Base-by-base conservation (phyloP, 2,888 invertebrate species). In the Pristionchus maxplancki region DNA sequence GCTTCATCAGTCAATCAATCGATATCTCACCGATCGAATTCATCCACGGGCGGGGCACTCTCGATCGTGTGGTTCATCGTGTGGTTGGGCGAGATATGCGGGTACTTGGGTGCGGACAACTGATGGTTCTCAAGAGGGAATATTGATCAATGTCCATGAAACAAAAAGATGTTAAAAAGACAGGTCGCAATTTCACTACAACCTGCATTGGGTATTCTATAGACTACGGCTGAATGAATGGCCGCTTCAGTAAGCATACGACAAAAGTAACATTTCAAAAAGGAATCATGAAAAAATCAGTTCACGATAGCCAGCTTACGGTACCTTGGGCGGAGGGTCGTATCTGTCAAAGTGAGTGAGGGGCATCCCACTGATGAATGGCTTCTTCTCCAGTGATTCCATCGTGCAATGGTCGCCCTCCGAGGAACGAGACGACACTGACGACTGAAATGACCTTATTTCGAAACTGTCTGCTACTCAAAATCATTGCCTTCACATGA, bases 291-390 rank as follows among this genome's bases (percentile, higher is more conserved):
- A 17, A 53, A 58, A 58, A 58, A n/a, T 58, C 58, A 58, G 58
- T 58, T 58, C 5, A 5, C 24, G 71, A 71, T 71, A 71, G 11
- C 4, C 71, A 40, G 78, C 24, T 1, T 78, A 44, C 44, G 11
- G 40, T 78, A 44, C 64, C 85, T 85, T 85, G 85, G 85, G 58
- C 34, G 85, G 62, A 5, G 85, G 85, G 28, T 85, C 85, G 64
- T 85, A 85, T 85, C 85, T 85, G 64, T 85, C 85, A 34, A 85
- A 85, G 85, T 64, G 85, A 28, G 62, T 64, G 64, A 85, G 37
- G 28, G 58, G 44, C 85, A 85, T 85, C 13, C 53, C n/a, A 6
- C 15, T 40, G 28, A 85, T 28, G 64, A 85, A 44, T 6, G 85
- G 85, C 34, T 85, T 85, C 85, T 85, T 85, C 64, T 85, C 85